These are phyloP conservation scores for Subanguina moxae DNA, from an alignment of 1,140 invertebrate genomes.

Conservation along the genomic window DNA sequence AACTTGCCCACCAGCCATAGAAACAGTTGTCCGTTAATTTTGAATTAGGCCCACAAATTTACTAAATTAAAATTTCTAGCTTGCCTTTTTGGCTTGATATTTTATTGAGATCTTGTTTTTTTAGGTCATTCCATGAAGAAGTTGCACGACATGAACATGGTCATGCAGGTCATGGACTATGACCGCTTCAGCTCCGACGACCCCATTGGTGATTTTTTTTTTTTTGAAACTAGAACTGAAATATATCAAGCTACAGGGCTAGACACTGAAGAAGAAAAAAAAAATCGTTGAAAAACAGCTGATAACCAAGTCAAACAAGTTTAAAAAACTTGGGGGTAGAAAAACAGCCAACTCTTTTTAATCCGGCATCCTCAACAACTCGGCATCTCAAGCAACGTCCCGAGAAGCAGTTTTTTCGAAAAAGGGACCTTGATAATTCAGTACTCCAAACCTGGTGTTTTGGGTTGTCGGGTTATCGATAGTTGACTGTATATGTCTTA, in stretches of 20 bases:
- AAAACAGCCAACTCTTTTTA: too few relatives aligned
- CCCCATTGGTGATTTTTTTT: conserved; percentile 72
- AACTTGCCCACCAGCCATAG: conserved; percentile 32
- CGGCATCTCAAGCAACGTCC: too few relatives aligned
- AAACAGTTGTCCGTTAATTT: not conserved
- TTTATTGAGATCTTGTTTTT: conserved; percentile 43
- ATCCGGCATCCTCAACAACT: too few relatives aligned
- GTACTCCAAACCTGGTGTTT: too few relatives aligned
- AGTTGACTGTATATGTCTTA: too few relatives aligned
- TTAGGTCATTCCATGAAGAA: conserved; percentile 87
- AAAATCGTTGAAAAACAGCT: too few relatives aligned
- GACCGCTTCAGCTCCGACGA: conserved; percentile 89
- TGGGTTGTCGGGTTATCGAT: too few relatives aligned
- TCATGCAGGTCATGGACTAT: conserved; percentile 90
- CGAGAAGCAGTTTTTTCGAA: too few relatives aligned
- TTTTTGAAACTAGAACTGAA: not conserved
- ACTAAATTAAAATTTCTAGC: conserved; percentile 3
- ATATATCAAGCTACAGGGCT: not conserved
- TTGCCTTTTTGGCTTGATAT: too few relatives aligned
- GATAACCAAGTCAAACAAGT: too few relatives aligned
- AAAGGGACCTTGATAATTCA: too few relatives aligned
- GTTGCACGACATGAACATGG: conserved; percentile 80
- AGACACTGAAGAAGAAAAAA: conserved; percentile 7
- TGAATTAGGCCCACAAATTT: conserved; percentile 20
- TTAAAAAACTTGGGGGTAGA: too few relatives aligned